Evolutionary conservation across 2,888 invertebrate genomes (phyloP).

Genomic region (Dryobota labecula): DNA sequence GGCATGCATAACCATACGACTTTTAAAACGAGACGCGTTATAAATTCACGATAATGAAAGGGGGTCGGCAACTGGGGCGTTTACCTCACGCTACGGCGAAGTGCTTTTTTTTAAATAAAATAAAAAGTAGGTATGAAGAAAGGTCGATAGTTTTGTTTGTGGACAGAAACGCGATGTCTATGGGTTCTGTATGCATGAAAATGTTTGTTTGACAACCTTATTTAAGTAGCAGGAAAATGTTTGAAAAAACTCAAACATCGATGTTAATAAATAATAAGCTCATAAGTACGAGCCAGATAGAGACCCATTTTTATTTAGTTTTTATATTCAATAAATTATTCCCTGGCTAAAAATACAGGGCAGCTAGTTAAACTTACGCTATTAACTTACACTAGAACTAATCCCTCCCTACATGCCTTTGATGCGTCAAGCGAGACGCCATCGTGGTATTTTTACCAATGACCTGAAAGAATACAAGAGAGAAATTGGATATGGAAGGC

Average conservation of each 20-base stretch:
- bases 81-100: conserved; percentile 59
- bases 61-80: conserved; percentile 68
- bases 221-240: background rate
- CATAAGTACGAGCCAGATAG: background rate
- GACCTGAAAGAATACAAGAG: conserved; percentile 41
- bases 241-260: background rate
- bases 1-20: conserved; percentile 64
- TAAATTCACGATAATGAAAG: conserved; percentile 73
- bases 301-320: too few relatives aligned
- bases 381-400: background rate
- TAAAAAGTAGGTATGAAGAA: conserved; percentile 19
- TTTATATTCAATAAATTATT: too few relatives aligned
- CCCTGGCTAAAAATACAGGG: conserved; percentile 1
- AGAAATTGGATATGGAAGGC: conserved; percentile 36
- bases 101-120: conserved; percentile 49
- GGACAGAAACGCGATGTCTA: background rate
- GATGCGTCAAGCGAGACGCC: conserved; percentile 28
- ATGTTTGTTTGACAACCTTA: background rate
- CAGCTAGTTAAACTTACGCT: background rate
- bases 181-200: background rate
- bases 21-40: conserved; percentile 63
- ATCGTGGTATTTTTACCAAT: conserved; percentile 27
- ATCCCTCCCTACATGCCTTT: conserved; percentile 3
- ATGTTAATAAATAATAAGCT: background rate
- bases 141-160: conserved; percentile 39